phyloP scores from a whole-genome alignment of 2,797 vertebrate genomes.

The Microctenopoma steveboyesi region DNA sequence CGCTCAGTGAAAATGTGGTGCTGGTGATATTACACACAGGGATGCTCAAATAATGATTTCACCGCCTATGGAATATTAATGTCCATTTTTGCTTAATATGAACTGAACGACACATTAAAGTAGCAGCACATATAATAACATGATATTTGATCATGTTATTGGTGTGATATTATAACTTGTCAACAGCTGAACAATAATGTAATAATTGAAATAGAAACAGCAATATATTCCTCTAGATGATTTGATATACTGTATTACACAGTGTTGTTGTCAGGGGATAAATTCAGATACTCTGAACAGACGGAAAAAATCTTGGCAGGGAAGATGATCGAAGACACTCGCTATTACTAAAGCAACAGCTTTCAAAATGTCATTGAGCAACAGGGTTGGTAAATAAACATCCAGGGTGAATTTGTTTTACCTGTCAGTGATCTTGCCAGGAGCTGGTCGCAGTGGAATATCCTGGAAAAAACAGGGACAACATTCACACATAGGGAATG shows the following conservation, averaged over 20 bases:
- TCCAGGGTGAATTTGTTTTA: constrained; percentile 60
- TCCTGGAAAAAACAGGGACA: constrained; percentile 80
- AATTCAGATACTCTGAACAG: constrained; percentile 20
- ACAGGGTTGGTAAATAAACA: neutral
- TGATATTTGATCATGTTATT: neutral
- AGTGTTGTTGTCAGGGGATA: neutral
- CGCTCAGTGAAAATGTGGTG: neutral
- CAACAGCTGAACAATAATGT: constrained; percentile 4
- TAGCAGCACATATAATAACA: neutral
- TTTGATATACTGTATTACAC: neutral
- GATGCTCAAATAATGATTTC: neutral
- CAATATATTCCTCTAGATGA: neutral
- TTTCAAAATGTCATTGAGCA: constrained; percentile 7
- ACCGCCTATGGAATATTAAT: neutral
- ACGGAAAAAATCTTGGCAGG: constrained; percentile 12
- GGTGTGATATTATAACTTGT: neutral
- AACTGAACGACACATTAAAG: neutral
- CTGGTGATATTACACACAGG: neutral
- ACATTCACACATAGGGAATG: neutral
- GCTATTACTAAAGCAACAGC: neutral
- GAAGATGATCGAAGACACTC: constrained; percentile 17
- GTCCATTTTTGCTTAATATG: neutral
- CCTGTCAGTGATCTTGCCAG: constrained; percentile 87
- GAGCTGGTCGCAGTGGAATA: constrained; percentile 86
- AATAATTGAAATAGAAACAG: neutral